phyloP scores from a whole-genome alignment of 1,140 invertebrate species.

The Zaprionus nigranus region DNA sequence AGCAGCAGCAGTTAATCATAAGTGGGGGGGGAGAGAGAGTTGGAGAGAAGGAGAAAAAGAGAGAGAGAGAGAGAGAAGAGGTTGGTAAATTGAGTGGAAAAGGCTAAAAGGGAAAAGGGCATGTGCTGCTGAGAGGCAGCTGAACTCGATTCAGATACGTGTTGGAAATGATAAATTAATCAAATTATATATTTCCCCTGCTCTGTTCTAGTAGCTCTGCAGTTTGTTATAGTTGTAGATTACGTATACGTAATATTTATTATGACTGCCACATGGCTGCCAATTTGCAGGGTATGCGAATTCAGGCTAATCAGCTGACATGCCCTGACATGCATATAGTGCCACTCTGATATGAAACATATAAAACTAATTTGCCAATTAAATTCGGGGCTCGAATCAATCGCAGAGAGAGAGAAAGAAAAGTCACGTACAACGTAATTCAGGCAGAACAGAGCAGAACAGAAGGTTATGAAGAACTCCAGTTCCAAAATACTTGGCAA shows the following conservation, averaged over 20 bases:
- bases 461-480: not conserved
- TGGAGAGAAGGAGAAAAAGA: not conserved
- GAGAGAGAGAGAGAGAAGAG: not conserved
- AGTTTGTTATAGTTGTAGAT: not conserved
- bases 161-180: not conserved
- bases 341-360: not conserved
- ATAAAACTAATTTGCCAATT: not conserved
- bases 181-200: not conserved
- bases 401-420: not conserved
- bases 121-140: not conserved
- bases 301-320: not conserved
- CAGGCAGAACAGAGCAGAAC: not conserved
- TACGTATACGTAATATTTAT: conserved; percentile 2
- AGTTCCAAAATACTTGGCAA: not conserved
- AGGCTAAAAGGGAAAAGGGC: not conserved
- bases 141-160: too few relatives aligned
- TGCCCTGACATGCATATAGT: not conserved
- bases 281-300: not conserved
- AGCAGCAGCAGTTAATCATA: conserved; percentile 7
- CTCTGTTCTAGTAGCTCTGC: too few relatives aligned
- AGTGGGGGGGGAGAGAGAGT: not conserved
- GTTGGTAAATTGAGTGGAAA: not conserved
- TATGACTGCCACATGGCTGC: not conserved
- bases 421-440: conserved; percentile 1
- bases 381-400: not conserved